These are phyloP conservation scores for Micropterix aruncella DNA, from an alignment of 2,888 invertebrate genomes.

Conservation along the genomic window DNA sequence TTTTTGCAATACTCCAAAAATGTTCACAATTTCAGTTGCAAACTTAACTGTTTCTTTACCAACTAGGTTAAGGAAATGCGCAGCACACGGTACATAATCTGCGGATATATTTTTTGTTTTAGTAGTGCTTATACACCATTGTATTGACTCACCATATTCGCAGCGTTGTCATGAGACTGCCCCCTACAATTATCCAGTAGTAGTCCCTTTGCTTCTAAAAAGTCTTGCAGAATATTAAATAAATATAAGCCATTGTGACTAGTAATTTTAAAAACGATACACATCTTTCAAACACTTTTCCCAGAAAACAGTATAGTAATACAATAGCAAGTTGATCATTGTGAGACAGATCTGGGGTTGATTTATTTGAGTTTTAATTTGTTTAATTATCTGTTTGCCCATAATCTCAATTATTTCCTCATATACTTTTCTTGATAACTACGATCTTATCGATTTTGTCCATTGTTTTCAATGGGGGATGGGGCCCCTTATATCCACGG, in stretches of 20 bases:
- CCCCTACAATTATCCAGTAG: no score
- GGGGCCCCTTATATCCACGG: no score
- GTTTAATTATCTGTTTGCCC: constrained; percentile 1
- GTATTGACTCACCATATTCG: not conserved
- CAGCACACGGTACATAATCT: constrained; percentile 2
- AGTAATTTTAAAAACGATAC: not conserved
- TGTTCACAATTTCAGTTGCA: constrained; percentile 1
- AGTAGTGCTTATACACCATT: not conserved
- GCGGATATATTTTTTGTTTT: constrained; percentile 1
- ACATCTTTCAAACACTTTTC: constrained; percentile 1
- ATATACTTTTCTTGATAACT: no score
- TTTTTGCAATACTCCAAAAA: constrained; percentile 2
- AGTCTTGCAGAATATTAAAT: constrained; percentile 1
- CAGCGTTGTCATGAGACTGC: not conserved
- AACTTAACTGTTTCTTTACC: not conserved
- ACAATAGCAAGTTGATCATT: constrained; percentile 1
- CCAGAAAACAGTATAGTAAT: constrained; percentile 2
- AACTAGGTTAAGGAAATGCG: constrained; percentile 1
- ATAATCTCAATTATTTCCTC: constrained; percentile 2
- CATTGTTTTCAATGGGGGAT: no score
- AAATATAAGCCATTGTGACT: constrained; percentile 1
- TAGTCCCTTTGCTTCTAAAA: constrained; percentile 1
- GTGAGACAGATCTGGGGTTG: constrained; percentile 1
- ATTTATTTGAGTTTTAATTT: constrained; percentile 1
- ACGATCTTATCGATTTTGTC: no score